A percentile compares a stretch with the other conserved stretches of the same genome.
Evolutionary conservation across 2,113 vertebrate species (phyloP).

Genomic region (Dromiciops gliroides): DNA sequence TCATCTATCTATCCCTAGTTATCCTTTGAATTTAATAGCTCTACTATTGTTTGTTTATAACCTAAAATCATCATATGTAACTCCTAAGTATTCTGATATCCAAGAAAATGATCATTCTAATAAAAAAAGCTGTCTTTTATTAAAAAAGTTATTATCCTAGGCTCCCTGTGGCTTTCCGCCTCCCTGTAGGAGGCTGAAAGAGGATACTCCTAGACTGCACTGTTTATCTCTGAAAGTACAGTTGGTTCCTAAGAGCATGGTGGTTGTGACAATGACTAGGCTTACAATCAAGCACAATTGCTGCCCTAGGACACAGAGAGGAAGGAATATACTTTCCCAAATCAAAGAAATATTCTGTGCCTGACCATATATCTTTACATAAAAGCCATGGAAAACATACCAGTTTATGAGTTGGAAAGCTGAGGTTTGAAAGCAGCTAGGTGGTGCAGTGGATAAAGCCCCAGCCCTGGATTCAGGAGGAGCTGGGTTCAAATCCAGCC

Average conservation of each 20-base stretch:
- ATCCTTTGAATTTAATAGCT: constrained; percentile 22
- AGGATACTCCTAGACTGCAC: no score
- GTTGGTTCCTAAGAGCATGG: no score
- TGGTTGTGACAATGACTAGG: no score
- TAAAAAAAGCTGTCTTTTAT: constrained; percentile 8
- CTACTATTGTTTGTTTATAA: constrained; percentile 27
- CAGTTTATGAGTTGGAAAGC: no score
- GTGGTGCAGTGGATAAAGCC: no score
- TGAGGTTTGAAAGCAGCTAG: no score
- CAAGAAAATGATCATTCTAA: neutral
- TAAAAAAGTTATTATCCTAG: neutral
- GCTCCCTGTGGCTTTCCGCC: neutral
- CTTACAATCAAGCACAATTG: neutral
- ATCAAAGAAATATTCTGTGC: neutral
- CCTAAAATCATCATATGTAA: neutral
- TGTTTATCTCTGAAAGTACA: no score
- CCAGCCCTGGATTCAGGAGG: no score
- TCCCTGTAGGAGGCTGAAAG: no score
- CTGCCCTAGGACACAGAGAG: neutral
- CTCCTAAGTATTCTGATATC: constrained; percentile 14
- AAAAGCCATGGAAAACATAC: no score
- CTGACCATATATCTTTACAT: neutral
- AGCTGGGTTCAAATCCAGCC: no score
- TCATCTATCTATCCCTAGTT: neutral
- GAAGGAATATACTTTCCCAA: neutral